A percentile compares a stretch with the other conserved stretches of the same genome.
Evolutionary conservation across 2,797 vertebrate genomes (phyloP).

Genomic region (Dromococcyx pavoninus): DNA sequence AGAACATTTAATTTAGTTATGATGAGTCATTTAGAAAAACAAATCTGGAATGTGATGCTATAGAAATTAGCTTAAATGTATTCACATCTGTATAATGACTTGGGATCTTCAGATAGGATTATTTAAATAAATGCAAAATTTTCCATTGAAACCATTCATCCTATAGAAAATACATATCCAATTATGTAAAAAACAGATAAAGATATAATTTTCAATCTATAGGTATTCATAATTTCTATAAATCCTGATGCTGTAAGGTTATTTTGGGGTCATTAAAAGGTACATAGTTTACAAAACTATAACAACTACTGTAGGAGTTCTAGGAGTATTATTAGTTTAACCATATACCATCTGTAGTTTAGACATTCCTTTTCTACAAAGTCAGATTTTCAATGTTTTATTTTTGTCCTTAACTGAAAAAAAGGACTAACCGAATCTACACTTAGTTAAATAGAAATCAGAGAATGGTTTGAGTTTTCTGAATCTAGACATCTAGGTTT

Average conservation of each 20-base stretch:
- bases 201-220: neutral
- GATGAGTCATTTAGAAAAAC: constrained; percentile 11
- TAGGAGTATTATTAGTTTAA: neutral
- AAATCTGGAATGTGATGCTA: neutral
- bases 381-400: neutral
- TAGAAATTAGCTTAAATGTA: neutral
- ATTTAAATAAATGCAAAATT: neutral
- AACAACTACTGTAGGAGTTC: neutral
- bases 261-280: neutral
- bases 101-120: no score
- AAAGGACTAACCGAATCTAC: neutral
- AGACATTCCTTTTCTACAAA: neutral
- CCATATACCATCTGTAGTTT: neutral
- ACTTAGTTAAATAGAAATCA: neutral
- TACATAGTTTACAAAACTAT: neutral
- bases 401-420: neutral
- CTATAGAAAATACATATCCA: neutral
- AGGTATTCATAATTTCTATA: neutral
- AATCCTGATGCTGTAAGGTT: neutral
- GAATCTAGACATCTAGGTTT: neutral
- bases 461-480: neutral
- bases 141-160: neutral
- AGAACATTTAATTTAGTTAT: constrained; percentile 27
- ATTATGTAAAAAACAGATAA: neutral
- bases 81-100: no score